Conservation (phyloP, 1,140 invertebrate species). For the Battus philenor region DNA sequence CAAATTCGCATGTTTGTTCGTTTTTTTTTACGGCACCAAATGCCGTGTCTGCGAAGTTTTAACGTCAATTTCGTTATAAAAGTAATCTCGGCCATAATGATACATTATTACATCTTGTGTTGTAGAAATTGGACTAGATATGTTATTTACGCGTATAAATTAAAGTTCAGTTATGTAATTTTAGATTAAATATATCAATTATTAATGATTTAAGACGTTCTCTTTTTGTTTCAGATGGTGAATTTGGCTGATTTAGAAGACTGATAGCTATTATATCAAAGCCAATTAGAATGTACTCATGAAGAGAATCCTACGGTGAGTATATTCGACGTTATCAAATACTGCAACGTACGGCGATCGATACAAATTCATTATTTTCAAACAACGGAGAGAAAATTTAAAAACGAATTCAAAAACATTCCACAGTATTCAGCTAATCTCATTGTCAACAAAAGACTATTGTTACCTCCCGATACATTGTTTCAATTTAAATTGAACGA, state of each 20-base stretch:
- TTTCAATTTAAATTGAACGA: conserved; percentile 66
- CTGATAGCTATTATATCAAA: conserved; percentile 54
- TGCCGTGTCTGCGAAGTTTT: conserved; percentile 27
- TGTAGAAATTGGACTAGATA: conserved; percentile 24
- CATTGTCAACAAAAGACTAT: conserved; percentile 69
- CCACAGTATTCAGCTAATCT: conserved; percentile 71
- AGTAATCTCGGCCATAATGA: conserved; percentile 32
- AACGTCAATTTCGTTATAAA: conserved; percentile 33
- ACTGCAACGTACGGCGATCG: conserved; percentile 27
- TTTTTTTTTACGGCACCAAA: conserved; percentile 40
- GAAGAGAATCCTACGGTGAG: conserved; percentile 38
- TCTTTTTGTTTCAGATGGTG: conserved; percentile 51
- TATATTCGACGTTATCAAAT: conserved; percentile 16
- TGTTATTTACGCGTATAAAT: conserved; percentile 25
- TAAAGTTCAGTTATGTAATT: conserved; percentile 6
- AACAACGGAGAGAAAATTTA: conserved; percentile 65
- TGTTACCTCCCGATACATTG: conserved; percentile 65
- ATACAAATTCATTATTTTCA: conserved; percentile 48
- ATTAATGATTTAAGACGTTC: conserved; percentile 20
- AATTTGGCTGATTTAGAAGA: conserved; percentile 52
- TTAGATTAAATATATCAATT: conserved; percentile 11
- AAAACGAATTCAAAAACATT: conserved; percentile 64
- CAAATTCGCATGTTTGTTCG: conserved; percentile 45
- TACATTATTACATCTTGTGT: conserved; percentile 7
- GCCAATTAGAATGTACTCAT: conserved; percentile 52